phyloP scores from a whole-genome alignment of 1,140 invertebrate species.

The Rhysida immarginata region DNA sequence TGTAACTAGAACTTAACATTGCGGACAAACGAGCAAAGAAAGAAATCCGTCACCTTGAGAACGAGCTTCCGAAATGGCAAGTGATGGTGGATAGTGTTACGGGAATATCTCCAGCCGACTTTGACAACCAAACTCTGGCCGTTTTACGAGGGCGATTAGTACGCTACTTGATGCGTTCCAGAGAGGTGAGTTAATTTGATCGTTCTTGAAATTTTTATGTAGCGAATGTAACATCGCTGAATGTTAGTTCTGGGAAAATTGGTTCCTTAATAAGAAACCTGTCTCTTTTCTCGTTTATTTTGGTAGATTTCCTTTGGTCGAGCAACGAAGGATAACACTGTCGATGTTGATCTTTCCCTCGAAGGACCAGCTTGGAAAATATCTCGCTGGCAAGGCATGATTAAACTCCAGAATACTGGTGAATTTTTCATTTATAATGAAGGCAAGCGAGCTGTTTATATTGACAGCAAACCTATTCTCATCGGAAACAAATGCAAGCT shows the following conservation, averaged over 20 bases:
- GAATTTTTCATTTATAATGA: conserved; percentile 90
- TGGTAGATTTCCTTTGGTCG: conserved; percentile 75
- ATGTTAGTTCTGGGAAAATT: no score
- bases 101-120: conserved; percentile 56
- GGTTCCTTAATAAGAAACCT: no score
- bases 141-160: conserved; percentile 83
- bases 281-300: conserved; percentile 1
- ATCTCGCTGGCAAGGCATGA: conserved; percentile 70
- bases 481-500: conserved; percentile 71
- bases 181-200: conserved; percentile 46
- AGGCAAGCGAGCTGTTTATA: conserved; percentile 85
- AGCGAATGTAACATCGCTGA: no score
- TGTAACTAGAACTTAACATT: conserved; percentile 29
- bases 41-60: conserved; percentile 76
- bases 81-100: conserved; percentile 82
- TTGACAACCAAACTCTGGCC: conserved; percentile 83
- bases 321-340: conserved; percentile 67
- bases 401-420: conserved; percentile 75
- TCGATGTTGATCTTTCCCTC: conserved; percentile 85
- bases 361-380: conserved; percentile 69
- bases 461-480: conserved; percentile 78
- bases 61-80: conserved; percentile 77
- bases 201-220: background rate
- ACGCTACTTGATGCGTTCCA: conserved; percentile 85
- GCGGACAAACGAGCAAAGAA: conserved; percentile 46